Evolutionary conservation across 2,113 vertebrate species (phyloP), one percentile per base, ranked within the genome.

Genomic region (Rhinoderma darwinii): DNA sequence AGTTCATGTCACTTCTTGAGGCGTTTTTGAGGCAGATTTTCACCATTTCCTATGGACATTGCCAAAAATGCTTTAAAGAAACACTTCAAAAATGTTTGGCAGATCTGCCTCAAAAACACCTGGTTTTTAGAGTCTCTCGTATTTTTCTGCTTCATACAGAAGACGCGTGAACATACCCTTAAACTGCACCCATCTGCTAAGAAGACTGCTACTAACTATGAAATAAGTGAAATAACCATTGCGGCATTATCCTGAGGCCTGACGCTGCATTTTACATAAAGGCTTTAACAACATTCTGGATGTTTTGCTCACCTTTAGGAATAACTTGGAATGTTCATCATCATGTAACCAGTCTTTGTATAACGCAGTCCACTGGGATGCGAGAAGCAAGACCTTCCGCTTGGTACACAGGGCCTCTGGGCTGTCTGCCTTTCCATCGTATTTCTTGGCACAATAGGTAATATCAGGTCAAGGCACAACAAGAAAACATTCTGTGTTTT

Each of bases 401-500:
- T 99, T 99, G 91, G 96, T 96, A 83, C 96, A 95, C 86, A 97
- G 93, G 81, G 94, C 91, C 70, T 97, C 96, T 50, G 94, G 94
- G 79, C 90, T 93, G 0, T 97, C 96, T 90, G 97, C 96, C 88
- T 96, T 97, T 43, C 93, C 94, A 90, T 95, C 93, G 90, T 95
- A 93, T 84, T 93, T 94, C 92, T 97, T 97, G 81, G 94, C 94
- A 92, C 96, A 98, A 96, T 99, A 99, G 93, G 97, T 99, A 90
- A 83, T 83, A 25, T 27, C 88, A n/a, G 32, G 95, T 98, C 96
- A 99, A 98, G 95, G 95, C 91, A 89, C 4, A 87, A 72, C 90
- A 51, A 90, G 68, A 75, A 87, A 87, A 87, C 39, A 61, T 63
- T 81, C 20, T 35, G 84, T 27, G 63, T 68, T 85, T 47, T 41